A percentile compares a stretch with the other conserved stretches of the same genome.
Conservation (phyloP, 2,797 vertebrate genomes). For the Enteromius fasciolatus region DNA sequence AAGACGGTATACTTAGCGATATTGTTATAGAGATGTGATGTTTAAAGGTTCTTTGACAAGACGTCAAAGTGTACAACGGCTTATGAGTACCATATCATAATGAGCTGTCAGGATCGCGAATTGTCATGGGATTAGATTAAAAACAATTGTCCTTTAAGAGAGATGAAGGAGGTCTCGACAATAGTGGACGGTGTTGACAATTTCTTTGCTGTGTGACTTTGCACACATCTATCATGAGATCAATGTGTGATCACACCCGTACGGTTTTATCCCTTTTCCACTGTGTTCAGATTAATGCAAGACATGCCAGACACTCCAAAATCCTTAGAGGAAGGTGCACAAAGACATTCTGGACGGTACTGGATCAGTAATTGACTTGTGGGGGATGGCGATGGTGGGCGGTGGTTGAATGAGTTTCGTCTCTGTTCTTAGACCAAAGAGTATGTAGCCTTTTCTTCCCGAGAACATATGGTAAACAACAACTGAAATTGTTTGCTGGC, state of each 20-base stretch:
- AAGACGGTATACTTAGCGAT: not conserved
- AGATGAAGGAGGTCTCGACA: constrained; percentile 38
- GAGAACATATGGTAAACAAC: constrained; percentile 58
- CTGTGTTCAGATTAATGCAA: constrained; percentile 34
- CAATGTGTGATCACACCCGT: constrained; percentile 35
- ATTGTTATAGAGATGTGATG: not conserved
- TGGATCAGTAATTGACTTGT: constrained; percentile 29
- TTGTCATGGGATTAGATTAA: constrained; percentile 46
- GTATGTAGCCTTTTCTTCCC: constrained; percentile 42
- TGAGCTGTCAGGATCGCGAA: constrained; percentile 50
- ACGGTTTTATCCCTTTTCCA: constrained; percentile 14
- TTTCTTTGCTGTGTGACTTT: constrained; percentile 42
- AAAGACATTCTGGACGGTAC: constrained; percentile 29
- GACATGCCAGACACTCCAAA: constrained; percentile 11
- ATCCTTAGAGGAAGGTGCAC: constrained; percentile 12
- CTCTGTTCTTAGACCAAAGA: constrained; percentile 43
- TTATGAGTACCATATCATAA: constrained; percentile 51
- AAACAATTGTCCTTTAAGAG: constrained; percentile 42
- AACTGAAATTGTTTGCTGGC: constrained; percentile 59
- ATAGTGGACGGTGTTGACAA: constrained; percentile 34
- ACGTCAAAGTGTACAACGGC: constrained; percentile 29
- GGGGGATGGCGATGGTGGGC: constrained; percentile 13
- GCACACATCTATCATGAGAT: constrained; percentile 48
- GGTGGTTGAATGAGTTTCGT: constrained; percentile 41
- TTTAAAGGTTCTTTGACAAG: constrained; percentile 50